phyloP scores from a whole-genome alignment of 2,797 vertebrate genomes.

The Eulemur rubriventer region DNA sequence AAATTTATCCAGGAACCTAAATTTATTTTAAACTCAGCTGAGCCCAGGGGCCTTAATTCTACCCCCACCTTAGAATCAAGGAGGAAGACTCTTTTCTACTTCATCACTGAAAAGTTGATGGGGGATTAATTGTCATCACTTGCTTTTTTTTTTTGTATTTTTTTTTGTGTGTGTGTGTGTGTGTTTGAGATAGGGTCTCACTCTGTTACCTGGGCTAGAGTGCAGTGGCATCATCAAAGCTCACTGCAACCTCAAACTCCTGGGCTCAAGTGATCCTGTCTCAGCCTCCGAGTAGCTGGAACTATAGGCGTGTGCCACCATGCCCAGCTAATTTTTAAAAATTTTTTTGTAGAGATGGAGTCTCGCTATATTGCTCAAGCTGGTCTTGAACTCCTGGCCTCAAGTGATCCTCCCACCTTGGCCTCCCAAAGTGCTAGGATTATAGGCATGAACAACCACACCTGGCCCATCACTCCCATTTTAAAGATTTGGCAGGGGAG shows the following conservation, averaged over 20 bases:
- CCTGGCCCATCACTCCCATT: neutral
- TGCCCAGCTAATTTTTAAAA: too few species aligned
- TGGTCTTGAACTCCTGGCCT: too few species aligned
- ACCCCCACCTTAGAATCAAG: slow-evolving; percentile 23
- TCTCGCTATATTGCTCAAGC: too few species aligned
- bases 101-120: neutral
- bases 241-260: neutral
- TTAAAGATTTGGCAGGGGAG: neutral
- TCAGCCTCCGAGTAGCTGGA: neutral
- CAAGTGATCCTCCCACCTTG: too few species aligned
- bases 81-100: slow-evolving; percentile 25
- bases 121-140: neutral
- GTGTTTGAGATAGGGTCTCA: neutral
- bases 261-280: neutral
- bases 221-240: neutral
- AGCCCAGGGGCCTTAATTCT: slow-evolving; percentile 7
- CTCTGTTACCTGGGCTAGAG: neutral
- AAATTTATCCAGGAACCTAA: slow-evolving; percentile 43
- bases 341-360: too few species aligned
- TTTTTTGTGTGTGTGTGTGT: neutral
- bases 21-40: slow-evolving; percentile 63
- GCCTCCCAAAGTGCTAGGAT: too few species aligned
- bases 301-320: neutral
- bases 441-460: too few species aligned
- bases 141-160: neutral